Evolutionary conservation across 2,113 vertebrate species (phyloP).

Genomic region (Phylloscopus trochiloides): DNA sequence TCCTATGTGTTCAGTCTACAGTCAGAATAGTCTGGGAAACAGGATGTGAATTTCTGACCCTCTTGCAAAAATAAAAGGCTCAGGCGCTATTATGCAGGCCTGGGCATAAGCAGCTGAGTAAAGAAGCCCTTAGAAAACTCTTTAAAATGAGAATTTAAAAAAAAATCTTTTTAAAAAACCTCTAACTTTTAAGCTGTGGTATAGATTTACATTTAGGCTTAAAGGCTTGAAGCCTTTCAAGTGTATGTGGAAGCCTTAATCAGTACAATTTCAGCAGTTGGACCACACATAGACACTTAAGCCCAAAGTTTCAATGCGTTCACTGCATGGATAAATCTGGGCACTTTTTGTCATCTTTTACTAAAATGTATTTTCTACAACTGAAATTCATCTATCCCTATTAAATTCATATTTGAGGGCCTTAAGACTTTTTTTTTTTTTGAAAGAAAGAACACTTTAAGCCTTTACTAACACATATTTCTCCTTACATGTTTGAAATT

Average conservation of each 20-base stretch:
- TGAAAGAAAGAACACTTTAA: background rate
- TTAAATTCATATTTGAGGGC: background rate
- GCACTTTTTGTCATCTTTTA: background rate
- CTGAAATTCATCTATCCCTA: background rate
- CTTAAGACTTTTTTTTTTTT: background rate
- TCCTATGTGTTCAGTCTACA: background rate
- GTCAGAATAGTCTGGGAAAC: background rate
- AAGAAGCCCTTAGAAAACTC: background rate
- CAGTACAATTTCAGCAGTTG: background rate
- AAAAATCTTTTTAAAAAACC: background rate
- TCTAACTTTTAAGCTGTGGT: background rate
- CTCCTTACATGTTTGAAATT: background rate
- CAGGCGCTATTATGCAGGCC: background rate
- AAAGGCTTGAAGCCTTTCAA: background rate
- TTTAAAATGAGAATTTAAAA: accelerated
- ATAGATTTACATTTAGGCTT: background rate
- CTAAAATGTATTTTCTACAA: background rate
- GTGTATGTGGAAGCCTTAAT: background rate
- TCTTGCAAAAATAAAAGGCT: background rate
- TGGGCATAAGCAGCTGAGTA: background rate
- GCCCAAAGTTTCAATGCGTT: background rate
- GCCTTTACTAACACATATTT: background rate
- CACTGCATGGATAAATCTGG: background rate
- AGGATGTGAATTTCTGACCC: background rate
- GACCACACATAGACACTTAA: background rate